Percentiles rank a stretch among this genome's conserved stretches.
phyloP scores from a whole-genome alignment of 2,888 invertebrate genomes.

The Choreutis nemorana region DNA sequence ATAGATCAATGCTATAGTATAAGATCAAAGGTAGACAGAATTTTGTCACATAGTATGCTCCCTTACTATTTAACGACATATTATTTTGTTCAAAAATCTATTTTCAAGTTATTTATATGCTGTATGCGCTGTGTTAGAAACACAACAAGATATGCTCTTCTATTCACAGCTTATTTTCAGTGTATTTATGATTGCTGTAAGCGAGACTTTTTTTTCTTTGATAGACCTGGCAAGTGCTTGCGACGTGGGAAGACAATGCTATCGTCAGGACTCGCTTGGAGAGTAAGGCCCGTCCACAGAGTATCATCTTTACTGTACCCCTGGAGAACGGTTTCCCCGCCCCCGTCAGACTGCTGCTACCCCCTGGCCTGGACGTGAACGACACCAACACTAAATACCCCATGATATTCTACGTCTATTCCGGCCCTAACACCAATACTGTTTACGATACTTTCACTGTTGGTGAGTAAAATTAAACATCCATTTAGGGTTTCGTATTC shows the following conservation, averaged over 20 bases:
- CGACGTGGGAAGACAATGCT: conserved; percentile 69
- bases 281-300: conserved; percentile 55
- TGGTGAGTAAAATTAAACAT: too few relatives aligned
- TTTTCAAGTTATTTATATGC: too few relatives aligned
- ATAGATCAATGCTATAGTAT: too few relatives aligned
- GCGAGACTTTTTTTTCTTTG: conserved; percentile 2
- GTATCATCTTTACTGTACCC: conserved; percentile 63
- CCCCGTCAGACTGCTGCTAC: conserved; percentile 71
- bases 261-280: conserved; percentile 55
- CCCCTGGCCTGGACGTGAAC: conserved; percentile 70
- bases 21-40: too few relatives aligned
- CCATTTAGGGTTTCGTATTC: too few relatives aligned
- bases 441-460: conserved; percentile 74
- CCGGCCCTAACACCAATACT: conserved; percentile 83
- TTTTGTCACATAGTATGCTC: too few relatives aligned
- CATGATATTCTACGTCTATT: conserved; percentile 80
- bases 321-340: conserved; percentile 67
- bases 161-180: too few relatives aligned
- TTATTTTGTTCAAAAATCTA: too few relatives aligned
- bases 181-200: not conserved
- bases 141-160: too few relatives aligned
- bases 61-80: too few relatives aligned
- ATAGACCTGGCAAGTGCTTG: conserved; percentile 21
- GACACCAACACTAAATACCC: conserved; percentile 68
- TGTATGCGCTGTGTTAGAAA: too few relatives aligned